A percentile compares a stretch with the other conserved stretches of the same genome.
These are phyloP conservation scores for Bufotes viridis DNA, from an alignment of 2,797 vertebrate species.

Conservation along the genomic window DNA sequence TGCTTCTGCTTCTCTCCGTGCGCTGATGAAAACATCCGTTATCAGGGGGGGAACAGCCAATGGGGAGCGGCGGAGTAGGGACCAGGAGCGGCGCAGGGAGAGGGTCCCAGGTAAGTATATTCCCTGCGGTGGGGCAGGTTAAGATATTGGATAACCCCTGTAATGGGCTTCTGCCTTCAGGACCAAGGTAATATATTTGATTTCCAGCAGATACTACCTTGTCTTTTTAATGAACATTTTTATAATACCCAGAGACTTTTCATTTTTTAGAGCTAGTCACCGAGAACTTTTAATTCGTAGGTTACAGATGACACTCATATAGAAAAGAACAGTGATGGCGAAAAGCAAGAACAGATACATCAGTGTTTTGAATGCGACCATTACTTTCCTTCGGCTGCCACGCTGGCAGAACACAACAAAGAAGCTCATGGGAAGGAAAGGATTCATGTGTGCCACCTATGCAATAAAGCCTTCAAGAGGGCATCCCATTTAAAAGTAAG, in stretches of 20 bases:
- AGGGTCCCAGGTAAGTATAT: no score
- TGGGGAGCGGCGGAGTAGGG: no score
- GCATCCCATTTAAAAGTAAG: conserved; percentile 93
- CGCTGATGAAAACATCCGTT: no score
- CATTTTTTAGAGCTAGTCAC: not conserved
- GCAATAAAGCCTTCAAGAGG: conserved; percentile 95
- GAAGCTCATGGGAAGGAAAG: conserved; percentile 92
- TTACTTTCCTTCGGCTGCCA: conserved; percentile 81
- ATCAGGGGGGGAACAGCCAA: no score
- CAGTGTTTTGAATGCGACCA: conserved; percentile 91
- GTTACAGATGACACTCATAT: conserved; percentile 77
- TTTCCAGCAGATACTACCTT: not conserved
- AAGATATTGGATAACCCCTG: no score
- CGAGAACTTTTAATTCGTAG: conserved; percentile 68
- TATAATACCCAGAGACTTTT: not conserved
- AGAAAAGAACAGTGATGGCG: conserved; percentile 73
- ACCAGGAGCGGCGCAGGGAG: no score
- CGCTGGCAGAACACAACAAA: conserved; percentile 87
- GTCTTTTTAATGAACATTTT: not conserved
- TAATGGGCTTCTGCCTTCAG: not conserved
- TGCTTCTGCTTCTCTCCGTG: no score
- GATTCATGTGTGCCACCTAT: conserved; percentile 89
- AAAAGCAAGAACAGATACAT: conserved; percentile 78
- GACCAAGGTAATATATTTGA: not conserved
- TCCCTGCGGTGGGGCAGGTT: no score